Evolutionary conservation across 2,888 invertebrate species (phyloP), one percentile per base, ranked within the genome.

Genomic region (Hyppa rectilinea): DNA sequence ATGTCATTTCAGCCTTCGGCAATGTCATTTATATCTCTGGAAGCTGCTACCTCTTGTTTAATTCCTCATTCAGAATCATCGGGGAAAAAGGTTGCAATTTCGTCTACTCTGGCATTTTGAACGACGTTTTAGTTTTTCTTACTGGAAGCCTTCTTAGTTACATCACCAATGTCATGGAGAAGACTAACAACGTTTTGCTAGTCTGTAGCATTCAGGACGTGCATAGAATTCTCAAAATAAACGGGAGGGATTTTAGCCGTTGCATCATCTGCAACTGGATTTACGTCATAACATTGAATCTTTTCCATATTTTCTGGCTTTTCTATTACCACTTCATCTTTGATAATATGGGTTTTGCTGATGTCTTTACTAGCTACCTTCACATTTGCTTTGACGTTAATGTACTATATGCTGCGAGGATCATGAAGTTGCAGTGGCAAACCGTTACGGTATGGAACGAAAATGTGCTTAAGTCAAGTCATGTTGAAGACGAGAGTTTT

Each of bases 371-470:
- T 36, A 38, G 75, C 6, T 29, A 12, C 5, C 45, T 75, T n/a
- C 68, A 68, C 7, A 2, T 61, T 7, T 55, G 36, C 17, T 75
- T 74, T 20, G 75, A 74, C 2, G 12, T 74, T 4, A 74, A 74
- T 45, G 4, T 74, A 12, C 6, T 61, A 1, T 74, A 75, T 49
- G 74, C 68, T 31, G 55, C 75, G 12, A 38, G 43, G 4, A 43
- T 68, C 4, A 68, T 74, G 49, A 55, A 74, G 14, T 7, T 74
- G 2, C 38, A n/a, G 31, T 23, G 47, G n/a, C 45, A 60, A 55
- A 36, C 60, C 56, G n/a, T 60, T 14, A 38, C 0, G 12, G 4
- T 50, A 38, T 74, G 75, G 68, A 49, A 56, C 12, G 5, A 56
- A 31, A 68, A 43, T 20, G 17, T 68, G 12, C 36, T 50, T 10